Evolutionary conservation across 2,797 vertebrate genomes (phyloP).

Genomic region (Sebastes jordani): DNA sequence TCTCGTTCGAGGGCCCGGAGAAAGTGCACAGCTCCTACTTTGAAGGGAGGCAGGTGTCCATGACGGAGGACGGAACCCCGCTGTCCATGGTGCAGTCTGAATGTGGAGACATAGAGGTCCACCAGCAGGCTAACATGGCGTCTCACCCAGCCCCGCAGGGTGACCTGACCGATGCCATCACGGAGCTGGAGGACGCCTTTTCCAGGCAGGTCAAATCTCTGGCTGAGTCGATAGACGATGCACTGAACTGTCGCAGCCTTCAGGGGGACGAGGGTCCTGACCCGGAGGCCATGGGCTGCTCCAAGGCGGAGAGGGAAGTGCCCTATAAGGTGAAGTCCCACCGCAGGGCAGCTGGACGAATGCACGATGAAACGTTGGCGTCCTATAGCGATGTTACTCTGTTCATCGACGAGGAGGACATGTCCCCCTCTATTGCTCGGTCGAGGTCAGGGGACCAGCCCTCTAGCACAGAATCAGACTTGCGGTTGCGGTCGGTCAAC

Average conservation of each 20-base stretch:
- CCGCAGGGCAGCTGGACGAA: conserved; percentile 81
- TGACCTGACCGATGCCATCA: conserved; percentile 92
- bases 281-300: conserved; percentile 77
- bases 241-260: conserved; percentile 94
- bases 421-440: conserved; percentile 87
- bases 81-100: conserved; percentile 85
- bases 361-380: conserved; percentile 90
- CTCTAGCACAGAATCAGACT: conserved; percentile 88
- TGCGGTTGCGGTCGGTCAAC: conserved; percentile 84
- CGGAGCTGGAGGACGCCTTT: conserved; percentile 96
- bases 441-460: conserved; percentile 86
- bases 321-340: conserved; percentile 80
- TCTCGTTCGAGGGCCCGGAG: conserved; percentile 97
- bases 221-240: conserved; percentile 96
- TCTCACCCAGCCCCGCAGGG: conserved; percentile 83
- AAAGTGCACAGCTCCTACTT: conserved; percentile 95
- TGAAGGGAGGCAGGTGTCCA: conserved; percentile 92
- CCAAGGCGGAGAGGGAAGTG: conserved; percentile 81
- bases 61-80: conserved; percentile 88
- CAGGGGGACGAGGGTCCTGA: conserved; percentile 88
- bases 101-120: conserved; percentile 83
- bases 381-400: conserved; percentile 96
- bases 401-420: conserved; percentile 96
- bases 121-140: conserved; percentile 82
- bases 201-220: conserved; percentile 96